These are phyloP conservation scores for Hoplostethus mediterraneus DNA, from an alignment of 2,797 vertebrate species.

Conservation along the genomic window DNA sequence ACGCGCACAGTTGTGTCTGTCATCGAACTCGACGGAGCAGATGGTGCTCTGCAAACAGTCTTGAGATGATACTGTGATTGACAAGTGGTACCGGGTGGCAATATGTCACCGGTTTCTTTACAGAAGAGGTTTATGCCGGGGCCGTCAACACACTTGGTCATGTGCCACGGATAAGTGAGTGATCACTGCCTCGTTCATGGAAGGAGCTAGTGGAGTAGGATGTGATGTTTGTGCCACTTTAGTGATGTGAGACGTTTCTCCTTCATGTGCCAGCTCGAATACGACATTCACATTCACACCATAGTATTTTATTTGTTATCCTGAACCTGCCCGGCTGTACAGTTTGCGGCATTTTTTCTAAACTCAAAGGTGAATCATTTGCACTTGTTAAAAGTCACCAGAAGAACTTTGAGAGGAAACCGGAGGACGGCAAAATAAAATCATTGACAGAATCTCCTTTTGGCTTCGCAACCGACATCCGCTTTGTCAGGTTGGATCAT, in stretches of 20 bases:
- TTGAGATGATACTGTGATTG: not conserved
- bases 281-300: slow-evolving; percentile 34
- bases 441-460: not conserved
- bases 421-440: not conserved
- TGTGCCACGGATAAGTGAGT: slow-evolving; percentile 13
- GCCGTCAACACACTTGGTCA: slow-evolving; percentile 38
- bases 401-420: not conserved
- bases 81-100: not conserved
- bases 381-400: not conserved
- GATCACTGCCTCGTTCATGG: slow-evolving; percentile 25
- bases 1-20: not conserved
- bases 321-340: slow-evolving; percentile 38
- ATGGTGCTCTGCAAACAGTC: not conserved
- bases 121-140: not conserved
- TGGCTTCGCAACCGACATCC: too few relatives aligned
- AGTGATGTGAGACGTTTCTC: not conserved
- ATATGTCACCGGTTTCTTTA: not conserved
- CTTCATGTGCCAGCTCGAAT: slow-evolving; percentile 16
- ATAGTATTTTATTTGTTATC: not conserved
- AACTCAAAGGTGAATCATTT: not conserved
- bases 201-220: slow-evolving; percentile 29
- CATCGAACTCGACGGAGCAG: not conserved
- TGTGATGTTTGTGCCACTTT: slow-evolving; percentile 19
- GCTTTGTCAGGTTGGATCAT: not conserved
- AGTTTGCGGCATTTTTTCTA: slow-evolving; percentile 28